phyloP scores from a whole-genome alignment of 2,888 invertebrate species.

The Enoplolaimus lenunculus region DNA sequence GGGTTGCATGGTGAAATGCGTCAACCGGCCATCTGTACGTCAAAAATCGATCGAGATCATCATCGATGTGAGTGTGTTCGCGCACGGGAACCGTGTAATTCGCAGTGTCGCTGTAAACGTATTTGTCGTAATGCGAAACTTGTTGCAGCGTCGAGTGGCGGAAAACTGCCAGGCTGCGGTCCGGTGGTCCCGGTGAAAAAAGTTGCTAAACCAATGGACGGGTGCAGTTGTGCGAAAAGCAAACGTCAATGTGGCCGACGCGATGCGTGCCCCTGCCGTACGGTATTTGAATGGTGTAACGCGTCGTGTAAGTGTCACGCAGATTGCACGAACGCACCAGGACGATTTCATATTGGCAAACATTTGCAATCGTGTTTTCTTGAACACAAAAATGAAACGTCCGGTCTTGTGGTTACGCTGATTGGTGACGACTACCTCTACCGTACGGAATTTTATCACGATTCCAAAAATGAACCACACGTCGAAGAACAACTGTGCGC shows the following conservation, averaged over 20 bases:
- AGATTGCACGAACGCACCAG: constrained; percentile 39
- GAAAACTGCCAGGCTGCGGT: not conserved
- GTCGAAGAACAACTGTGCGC: constrained; percentile 39
- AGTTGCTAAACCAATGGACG: constrained; percentile 34
- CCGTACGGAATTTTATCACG: constrained; percentile 39
- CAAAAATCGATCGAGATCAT: constrained; percentile 35
- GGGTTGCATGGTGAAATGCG: not conserved
- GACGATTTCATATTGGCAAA: constrained; percentile 38
- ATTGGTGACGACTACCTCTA: constrained; percentile 40
- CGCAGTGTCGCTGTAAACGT: constrained; percentile 38
- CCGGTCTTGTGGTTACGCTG: constrained; percentile 37
- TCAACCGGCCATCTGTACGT: constrained; percentile 28
- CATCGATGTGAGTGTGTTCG: constrained; percentile 38
- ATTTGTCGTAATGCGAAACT: constrained; percentile 34
- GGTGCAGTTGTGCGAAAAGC: constrained; percentile 35
- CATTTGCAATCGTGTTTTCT: constrained; percentile 39
- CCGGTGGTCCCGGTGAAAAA: not conserved
- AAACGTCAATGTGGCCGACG: constrained; percentile 40
- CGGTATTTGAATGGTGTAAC: constrained; percentile 36
- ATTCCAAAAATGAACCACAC: constrained; percentile 37
- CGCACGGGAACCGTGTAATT: constrained; percentile 38
- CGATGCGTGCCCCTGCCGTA: constrained; percentile 36
- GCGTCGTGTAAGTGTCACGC: constrained; percentile 36
- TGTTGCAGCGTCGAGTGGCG: not conserved
- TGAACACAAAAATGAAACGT: constrained; percentile 38